Evolutionary conservation across 1,140 invertebrate species (phyloP), one percentile per base, ranked within the genome.

Genomic region (Galleria mellonella): DNA sequence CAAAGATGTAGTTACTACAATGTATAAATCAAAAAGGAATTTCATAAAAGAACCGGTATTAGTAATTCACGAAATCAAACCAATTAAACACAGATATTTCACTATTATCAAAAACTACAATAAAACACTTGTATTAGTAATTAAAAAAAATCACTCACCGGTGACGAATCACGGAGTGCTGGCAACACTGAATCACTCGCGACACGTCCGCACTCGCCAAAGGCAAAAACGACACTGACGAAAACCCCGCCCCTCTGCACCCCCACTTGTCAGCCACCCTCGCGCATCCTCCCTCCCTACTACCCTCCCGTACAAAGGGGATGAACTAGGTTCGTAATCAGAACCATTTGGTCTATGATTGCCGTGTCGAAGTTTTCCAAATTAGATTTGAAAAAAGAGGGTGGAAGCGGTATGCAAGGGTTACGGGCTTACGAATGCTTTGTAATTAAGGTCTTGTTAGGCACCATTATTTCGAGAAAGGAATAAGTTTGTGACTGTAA

Each of bases 381-480:
- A 37, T 37, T 37, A 37, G 35, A 37, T 37, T 37, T 37, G 35
- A 37, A 17, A 17, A 12, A 9, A n/a, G 12, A 37, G 35, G 35
- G 35, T 17, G n/a, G 11, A 6, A 23, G 6, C 17, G 2, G 17
- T 23, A 23, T 23, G 2, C 6, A 3, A 23, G 17, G 17, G 17
- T 23, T 23, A 23, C 17, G 17, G 17, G 17, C 2, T 23, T 23
- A 23, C 17, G 17, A 23, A 23, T 23, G 17, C 17, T 3, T n/a
- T n/a, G 6, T 6, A 23, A 23, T 23, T 23, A 23, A 23, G 2
- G 17, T 23, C 17, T 23, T 23, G 17, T 23, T 23, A 23, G 17
- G 17, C 6, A 3, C 2, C 6, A 23, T 23, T 23, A 23, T 23
- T 23, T 6, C 6, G 17, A 23, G 2, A 6, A 23, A 23, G 17